These are phyloP conservation scores for Vanessa atalanta DNA, from an alignment of 1,140 invertebrate genomes.

Conservation along the genomic window DNA sequence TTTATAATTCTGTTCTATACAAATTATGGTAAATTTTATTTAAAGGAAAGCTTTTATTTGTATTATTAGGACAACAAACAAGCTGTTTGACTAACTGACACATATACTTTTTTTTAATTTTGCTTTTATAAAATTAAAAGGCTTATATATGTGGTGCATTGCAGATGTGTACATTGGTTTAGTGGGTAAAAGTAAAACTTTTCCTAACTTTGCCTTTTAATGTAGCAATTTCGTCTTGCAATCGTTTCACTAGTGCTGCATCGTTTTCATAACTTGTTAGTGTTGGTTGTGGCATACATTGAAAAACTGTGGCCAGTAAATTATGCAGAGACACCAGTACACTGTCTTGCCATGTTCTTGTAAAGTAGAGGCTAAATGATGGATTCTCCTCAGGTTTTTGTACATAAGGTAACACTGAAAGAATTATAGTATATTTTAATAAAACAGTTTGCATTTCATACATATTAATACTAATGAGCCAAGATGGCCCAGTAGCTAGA, in stretches of 20 bases:
- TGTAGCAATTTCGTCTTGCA: slow-evolving; percentile 92
- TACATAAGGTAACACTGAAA: slow-evolving; percentile 93
- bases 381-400: slow-evolving; percentile 95
- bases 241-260: slow-evolving; percentile 86
- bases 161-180: too few relatives aligned
- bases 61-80: too few relatives aligned
- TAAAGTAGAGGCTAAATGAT: slow-evolving; percentile 93
- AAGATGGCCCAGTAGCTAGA: too few relatives aligned
- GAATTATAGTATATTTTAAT: background rate
- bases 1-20: too few relatives aligned
- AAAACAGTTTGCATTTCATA: background rate
- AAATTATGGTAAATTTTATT: too few relatives aligned
- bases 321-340: slow-evolving; percentile 96
- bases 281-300: slow-evolving; percentile 91
- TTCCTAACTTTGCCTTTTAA: slow-evolving; percentile 80
- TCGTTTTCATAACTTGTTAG: slow-evolving; percentile 93
- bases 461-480: background rate
- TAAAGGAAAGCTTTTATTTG: too few relatives aligned
- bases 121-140: too few relatives aligned
- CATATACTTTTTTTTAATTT: too few relatives aligned
- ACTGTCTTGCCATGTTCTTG: slow-evolving; percentile 96
- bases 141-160: too few relatives aligned
- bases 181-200: background rate
- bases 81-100: too few relatives aligned
- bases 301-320: slow-evolving; percentile 94